Percentiles rank a stretch among this genome's conserved stretches.
phyloP scores from a whole-genome alignment of 2,797 vertebrate genomes.

The Sebastes jordani region DNA sequence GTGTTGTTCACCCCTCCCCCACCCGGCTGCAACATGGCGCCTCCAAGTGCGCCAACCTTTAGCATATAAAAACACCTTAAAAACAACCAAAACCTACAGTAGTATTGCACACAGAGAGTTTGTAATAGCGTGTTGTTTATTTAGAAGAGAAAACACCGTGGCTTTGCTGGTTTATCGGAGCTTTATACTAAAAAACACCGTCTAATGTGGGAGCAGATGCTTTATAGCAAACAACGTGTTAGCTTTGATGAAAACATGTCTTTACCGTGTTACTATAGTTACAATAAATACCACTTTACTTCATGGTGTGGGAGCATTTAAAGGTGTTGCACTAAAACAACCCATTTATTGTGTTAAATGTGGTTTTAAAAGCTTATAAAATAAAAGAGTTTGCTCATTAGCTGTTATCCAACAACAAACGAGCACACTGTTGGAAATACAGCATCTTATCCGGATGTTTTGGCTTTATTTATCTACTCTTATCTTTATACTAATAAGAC shows the following conservation, averaged over 20 bases:
- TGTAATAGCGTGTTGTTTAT: not conserved
- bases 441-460: not conserved
- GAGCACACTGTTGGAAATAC: conserved; percentile 31
- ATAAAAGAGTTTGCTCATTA: conserved; percentile 26
- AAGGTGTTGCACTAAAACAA: too few relatives aligned
- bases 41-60: conserved; percentile 80
- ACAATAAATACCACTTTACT: too few relatives aligned
- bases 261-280: not conserved
- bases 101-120: not conserved
- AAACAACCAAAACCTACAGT: conserved; percentile 2
- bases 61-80: conserved; percentile 58
- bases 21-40: conserved; percentile 85
- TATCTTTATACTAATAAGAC: rapidly evolving
- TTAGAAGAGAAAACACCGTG: not conserved
- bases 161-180: conserved; percentile 1
- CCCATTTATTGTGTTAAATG: too few relatives aligned
- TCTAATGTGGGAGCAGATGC: conserved; percentile 29
- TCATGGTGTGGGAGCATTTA: too few relatives aligned
- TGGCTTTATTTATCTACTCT: rapidly evolving
- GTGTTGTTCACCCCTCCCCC: conserved; percentile 82
- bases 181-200: not conserved
- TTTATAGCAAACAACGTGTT: not conserved
- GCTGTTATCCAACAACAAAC: conserved; percentile 63
- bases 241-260: conserved; percentile 53
- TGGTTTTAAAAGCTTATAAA: not conserved